These are phyloP conservation scores for Diprion similis DNA, from an alignment of 1,140 invertebrate genomes.

Conservation along the genomic window DNA sequence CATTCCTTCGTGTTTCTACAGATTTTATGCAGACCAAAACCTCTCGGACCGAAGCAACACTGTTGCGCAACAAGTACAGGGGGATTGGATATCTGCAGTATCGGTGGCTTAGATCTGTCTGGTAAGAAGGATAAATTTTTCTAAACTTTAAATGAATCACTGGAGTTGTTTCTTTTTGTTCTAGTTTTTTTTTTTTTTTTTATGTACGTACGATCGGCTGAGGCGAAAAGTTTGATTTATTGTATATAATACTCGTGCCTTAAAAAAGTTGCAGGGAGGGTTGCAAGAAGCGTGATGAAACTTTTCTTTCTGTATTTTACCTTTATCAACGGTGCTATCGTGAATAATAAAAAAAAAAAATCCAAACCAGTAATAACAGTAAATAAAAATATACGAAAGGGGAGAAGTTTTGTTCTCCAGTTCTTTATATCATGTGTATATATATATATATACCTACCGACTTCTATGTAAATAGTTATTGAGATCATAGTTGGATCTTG, in stretches of 20 bases:
- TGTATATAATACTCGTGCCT: not conserved
- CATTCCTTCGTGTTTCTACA: conserved; percentile 22
- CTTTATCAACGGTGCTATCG: too few relatives aligned
- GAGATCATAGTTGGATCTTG: too few relatives aligned
- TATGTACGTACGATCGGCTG: too few relatives aligned
- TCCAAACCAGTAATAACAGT: not conserved
- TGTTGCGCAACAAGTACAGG: conserved; percentile 56
- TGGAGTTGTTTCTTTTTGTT: not conserved
- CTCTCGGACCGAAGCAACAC: conserved; percentile 51
- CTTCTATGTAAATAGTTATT: too few relatives aligned
- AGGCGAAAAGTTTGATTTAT: not conserved
- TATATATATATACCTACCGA: too few relatives aligned
- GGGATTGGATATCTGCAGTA: conserved; percentile 55
- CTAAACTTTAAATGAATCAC: not conserved
- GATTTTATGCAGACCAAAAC: conserved; percentile 53
- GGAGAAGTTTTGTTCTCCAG: not conserved
- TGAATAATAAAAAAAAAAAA: too few relatives aligned
- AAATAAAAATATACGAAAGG: not conserved
- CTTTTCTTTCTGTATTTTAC: not conserved
- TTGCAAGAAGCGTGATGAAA: not conserved
- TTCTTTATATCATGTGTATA: not conserved
- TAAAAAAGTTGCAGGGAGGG: not conserved
- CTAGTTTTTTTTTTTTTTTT: too few relatives aligned
- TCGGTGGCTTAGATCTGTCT: conserved; percentile 56
- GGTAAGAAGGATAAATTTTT: conserved; percentile 35